Percentiles rank a stretch among this genome's conserved stretches.
These are phyloP conservation scores for Psylliodes chrysocephalus DNA, from an alignment of 2,888 invertebrate species.

Conservation along the genomic window DNA sequence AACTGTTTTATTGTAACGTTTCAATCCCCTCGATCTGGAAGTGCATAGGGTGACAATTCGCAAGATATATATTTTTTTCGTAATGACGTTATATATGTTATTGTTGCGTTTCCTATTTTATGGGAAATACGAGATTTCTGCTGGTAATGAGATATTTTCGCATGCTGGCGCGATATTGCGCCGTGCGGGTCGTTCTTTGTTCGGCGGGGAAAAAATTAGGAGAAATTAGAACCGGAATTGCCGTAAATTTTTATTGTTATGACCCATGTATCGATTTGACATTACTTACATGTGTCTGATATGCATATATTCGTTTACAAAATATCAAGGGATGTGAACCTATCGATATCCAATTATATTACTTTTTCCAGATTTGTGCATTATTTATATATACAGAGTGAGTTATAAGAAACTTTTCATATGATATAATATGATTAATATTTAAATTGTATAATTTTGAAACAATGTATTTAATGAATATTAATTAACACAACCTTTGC, in stretches of 20 bases:
- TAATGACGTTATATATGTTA: conserved; percentile 57
- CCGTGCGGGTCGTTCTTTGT: conserved; percentile 34
- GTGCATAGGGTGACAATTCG: conserved; percentile 52
- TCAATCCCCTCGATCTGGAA: conserved; percentile 58
- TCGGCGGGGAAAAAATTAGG: conserved; percentile 38
- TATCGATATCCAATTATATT: no score
- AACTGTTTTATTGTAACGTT: conserved; percentile 65
- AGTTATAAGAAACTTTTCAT: no score
- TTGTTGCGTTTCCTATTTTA: conserved; percentile 56
- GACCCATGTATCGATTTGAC: neutral
- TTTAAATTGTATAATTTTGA: no score
- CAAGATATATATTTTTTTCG: conserved; percentile 56
- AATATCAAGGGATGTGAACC: no score
- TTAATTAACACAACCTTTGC: no score
- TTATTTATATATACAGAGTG: no score
- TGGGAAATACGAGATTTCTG: conserved; percentile 53
- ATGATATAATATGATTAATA: no score
- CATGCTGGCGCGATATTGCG: conserved; percentile 50
- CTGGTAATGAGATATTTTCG: conserved; percentile 57
- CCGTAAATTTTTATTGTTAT: conserved; percentile 17
- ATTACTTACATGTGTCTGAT: neutral
- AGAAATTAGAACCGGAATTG: conserved; percentile 38
- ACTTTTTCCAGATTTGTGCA: no score
- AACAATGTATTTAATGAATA: no score
- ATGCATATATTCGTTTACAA: no score